phyloP scores from a whole-genome alignment of 2,797 vertebrate species.

The Sebastes melanostomus region DNA sequence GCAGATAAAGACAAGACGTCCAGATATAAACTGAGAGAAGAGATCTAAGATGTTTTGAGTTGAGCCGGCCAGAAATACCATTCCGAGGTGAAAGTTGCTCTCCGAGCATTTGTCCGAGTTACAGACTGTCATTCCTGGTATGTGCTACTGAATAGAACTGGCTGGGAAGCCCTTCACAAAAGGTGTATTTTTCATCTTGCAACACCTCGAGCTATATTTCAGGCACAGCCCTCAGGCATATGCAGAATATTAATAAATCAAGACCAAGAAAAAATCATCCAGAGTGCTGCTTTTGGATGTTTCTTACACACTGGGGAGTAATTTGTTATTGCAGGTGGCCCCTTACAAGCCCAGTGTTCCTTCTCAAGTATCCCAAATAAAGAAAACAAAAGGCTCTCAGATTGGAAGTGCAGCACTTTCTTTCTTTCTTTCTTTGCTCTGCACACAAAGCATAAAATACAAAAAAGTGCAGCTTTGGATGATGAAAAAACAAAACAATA shows the following conservation, averaged over 20 bases:
- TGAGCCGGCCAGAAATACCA: slow-evolving; percentile 54
- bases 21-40: slow-evolving; percentile 51
- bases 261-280: slow-evolving; percentile 40
- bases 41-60: slow-evolving; percentile 60
- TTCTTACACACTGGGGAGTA: slow-evolving; percentile 67
- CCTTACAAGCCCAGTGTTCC: slow-evolving; percentile 52
- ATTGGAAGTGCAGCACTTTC: slow-evolving; percentile 21
- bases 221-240: slow-evolving; percentile 34
- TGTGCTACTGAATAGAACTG: slow-evolving; percentile 67
- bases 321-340: slow-evolving; percentile 76
- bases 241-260: slow-evolving; percentile 70
- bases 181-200: slow-evolving; percentile 48
- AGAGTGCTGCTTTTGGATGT: slow-evolving; percentile 63
- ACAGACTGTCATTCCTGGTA: slow-evolving; percentile 67
- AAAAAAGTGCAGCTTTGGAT: neutral
- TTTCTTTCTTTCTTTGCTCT: neutral
- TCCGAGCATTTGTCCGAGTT: slow-evolving; percentile 46
- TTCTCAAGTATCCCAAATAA: slow-evolving; percentile 65
- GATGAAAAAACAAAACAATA: slow-evolving; percentile 4
- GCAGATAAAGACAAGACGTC: slow-evolving; percentile 53
- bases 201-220: slow-evolving; percentile 60
- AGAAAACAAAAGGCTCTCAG: slow-evolving; percentile 50
- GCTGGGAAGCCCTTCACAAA: slow-evolving; percentile 35
- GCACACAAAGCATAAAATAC: neutral
- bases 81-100: slow-evolving; percentile 45